Evolutionary conservation across 2,113 vertebrate species (phyloP).

Genomic region (Alouatta palliata): DNA sequence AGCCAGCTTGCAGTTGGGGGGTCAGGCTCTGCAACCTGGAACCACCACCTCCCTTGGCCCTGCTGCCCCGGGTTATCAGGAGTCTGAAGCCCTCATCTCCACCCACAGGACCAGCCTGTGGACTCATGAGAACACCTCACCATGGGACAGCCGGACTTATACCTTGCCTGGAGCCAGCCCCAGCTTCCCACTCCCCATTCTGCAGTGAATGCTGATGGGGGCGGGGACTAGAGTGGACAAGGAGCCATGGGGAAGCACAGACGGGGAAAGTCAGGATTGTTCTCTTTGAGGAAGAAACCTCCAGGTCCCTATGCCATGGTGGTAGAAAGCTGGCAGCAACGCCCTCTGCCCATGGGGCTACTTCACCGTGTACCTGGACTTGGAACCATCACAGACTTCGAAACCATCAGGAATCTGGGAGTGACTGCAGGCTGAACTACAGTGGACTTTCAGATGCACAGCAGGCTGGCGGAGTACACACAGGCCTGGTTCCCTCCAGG

Average conservation of each 20-base stretch:
- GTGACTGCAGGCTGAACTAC: not conserved
- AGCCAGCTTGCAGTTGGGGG: not conserved
- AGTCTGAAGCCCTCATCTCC: not conserved
- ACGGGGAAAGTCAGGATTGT: not conserved
- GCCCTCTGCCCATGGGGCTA: not conserved
- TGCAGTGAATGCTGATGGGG: not conserved
- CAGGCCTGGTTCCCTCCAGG: not conserved
- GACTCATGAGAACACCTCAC: not conserved
- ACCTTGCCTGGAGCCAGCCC: not conserved
- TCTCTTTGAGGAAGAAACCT: not conserved
- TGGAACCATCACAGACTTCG: not conserved
- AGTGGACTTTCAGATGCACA: not conserved
- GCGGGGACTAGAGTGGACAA: not conserved
- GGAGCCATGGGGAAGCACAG: not conserved
- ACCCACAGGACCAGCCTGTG: not conserved
- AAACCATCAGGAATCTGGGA: not conserved
- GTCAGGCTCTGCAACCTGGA: not conserved
- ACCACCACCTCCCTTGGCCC: not conserved
- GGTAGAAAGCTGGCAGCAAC: not conserved
- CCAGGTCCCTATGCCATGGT: not conserved
- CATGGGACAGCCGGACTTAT: too few relatives aligned
- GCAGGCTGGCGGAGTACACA: not conserved
- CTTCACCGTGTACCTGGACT: not conserved
- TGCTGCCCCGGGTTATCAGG: not conserved
- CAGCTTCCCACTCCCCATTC: not conserved